Base-by-base conservation (phyloP, 2,797 vertebrate species). In the Argyrosomus regius region DNA sequence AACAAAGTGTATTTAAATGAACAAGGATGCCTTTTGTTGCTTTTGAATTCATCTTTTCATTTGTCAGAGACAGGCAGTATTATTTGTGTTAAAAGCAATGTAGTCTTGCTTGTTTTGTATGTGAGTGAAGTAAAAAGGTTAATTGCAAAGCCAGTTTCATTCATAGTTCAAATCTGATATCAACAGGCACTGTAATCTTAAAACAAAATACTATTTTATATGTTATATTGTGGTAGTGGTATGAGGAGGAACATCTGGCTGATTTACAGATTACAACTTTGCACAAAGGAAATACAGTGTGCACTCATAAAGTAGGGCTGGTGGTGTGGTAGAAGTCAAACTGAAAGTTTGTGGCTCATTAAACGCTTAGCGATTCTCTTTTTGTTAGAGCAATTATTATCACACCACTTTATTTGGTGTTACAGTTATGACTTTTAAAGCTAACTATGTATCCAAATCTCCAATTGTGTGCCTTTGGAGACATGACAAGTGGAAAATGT, bases 231-330 rank as follows among this genome's bases (percentile, higher is more conserved):
- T 22, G 22, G 22, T 35, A 35, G 11, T 24, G 3, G 20, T 31
- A 41, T 46, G 39, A 48, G 48, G 52, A 57, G 46, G 26, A 76
- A 59, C 78, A 62, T 76, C 59, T 72, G 52, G 26, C 46, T 72
- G 31, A 35, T 35, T 35, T 17, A 35, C 20, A 62, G 68, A 58
- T 69, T 7, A 50, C 48, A 69, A 9, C n/a, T 49, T 67, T 62
- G 24, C 41, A 43, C 35, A 52, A 57, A 63, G 31, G 22, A 49
- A 73, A 71, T 28, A 18, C 16, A 5, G 24, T 56, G 11, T 48
- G 22, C 3, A 4, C 49, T 57, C 35, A 56, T 35, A 54, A 22
- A 16, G 13, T 14, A 35, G n/a, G 67, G 5, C n/a, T 60, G 54
- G 12, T 49, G 43, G 24, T 1, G 6, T 46, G 16, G 1, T 50